These are phyloP conservation scores for Sebastes jordani DNA, from an alignment of 2,797 vertebrate genomes.

Conservation along the genomic window DNA sequence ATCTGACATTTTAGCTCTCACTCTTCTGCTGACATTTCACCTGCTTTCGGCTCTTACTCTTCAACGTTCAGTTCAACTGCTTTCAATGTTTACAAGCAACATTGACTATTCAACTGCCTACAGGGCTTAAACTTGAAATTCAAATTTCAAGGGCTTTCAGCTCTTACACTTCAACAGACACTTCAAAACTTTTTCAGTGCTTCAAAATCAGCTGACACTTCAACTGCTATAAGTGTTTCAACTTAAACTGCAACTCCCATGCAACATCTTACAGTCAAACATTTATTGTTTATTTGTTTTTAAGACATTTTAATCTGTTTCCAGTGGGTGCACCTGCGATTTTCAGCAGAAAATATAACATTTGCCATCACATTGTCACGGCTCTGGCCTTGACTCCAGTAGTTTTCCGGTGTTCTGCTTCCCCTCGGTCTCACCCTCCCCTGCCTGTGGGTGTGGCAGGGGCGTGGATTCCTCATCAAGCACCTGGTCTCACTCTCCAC, in stretches of 20 bases:
- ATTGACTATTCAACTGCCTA: neutral
- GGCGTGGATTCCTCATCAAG: too few species aligned
- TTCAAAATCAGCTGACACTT: neutral
- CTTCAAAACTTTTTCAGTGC: too few species aligned
- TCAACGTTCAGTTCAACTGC: neutral
- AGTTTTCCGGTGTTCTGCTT: too few species aligned
- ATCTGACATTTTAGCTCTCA: neutral
- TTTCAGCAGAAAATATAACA: neutral
- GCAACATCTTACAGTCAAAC: neutral
- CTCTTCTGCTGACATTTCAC: neutral
- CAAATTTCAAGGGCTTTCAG: neutral
- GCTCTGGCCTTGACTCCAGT: too few species aligned
- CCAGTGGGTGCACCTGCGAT: neutral
- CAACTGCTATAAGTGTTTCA: neutral
- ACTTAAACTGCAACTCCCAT: neutral
- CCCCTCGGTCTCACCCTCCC: too few species aligned
- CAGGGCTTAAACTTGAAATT: neutral
- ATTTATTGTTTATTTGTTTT: neutral
- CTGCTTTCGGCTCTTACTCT: neutral
- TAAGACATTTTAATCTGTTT: neutral
- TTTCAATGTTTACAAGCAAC: neutral
- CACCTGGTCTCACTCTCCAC: too few species aligned
- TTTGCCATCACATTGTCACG: neutral
- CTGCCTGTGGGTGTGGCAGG: too few species aligned
- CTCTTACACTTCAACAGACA: neutral